Conservation (phyloP, 2,113 vertebrate species). For the Pelecanoides urinatrix region DNA sequence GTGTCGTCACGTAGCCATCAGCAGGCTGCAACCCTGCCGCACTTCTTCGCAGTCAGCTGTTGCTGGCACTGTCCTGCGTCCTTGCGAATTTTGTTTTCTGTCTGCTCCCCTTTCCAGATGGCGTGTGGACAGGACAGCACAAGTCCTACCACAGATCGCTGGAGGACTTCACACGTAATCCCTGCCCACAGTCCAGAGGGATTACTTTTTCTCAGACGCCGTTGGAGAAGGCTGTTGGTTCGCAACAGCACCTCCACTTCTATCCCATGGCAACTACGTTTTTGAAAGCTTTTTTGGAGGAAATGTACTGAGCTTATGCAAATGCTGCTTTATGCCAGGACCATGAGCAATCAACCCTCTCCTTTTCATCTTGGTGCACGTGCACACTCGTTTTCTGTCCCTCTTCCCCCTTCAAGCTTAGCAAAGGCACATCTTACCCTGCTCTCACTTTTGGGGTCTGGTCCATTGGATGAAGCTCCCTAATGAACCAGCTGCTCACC, state of each 20-base stretch:
- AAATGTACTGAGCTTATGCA: not conserved
- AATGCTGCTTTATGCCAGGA: not conserved
- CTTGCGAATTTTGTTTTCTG: not conserved
- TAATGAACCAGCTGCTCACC: not conserved
- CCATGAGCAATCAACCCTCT: not conserved
- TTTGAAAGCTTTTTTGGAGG: not conserved
- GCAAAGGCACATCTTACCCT: not conserved
- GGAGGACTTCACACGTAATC: not conserved
- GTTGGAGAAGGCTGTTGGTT: not conserved
- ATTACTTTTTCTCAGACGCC: not conserved
- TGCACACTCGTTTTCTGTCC: not conserved
- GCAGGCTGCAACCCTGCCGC: not conserved
- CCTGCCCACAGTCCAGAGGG: not conserved
- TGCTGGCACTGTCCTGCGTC: not conserved
- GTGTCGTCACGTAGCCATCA: accelerated
- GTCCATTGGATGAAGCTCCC: not conserved
- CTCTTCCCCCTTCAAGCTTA: not conserved
- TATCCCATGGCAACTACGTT: not conserved
- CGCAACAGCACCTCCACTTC: not conserved
- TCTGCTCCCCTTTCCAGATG: not conserved
- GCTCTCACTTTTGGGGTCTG: not conserved
- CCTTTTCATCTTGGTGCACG: not conserved
- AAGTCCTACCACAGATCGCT: not conserved
- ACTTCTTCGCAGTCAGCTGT: not conserved
- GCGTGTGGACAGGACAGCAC: not conserved